Evolutionary conservation across 2,113 vertebrate species (phyloP).

Genomic region (Lanius collurio): DNA sequence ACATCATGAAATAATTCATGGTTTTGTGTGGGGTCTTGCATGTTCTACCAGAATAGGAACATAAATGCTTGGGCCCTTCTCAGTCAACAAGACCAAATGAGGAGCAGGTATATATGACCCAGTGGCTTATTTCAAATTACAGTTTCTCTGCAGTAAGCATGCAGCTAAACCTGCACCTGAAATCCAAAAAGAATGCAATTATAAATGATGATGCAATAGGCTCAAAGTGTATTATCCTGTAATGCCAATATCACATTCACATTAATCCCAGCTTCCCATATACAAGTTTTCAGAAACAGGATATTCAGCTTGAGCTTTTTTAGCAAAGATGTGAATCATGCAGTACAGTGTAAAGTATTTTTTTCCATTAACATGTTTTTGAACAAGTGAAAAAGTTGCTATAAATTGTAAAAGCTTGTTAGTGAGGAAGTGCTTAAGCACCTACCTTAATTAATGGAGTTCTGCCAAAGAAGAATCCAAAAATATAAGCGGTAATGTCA

Average conservation of each 20-base stretch:
- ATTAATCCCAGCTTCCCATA: background rate
- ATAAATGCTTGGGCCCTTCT: background rate
- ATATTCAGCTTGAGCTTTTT: background rate
- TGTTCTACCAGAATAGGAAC: background rate
- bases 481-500: conserved; percentile 95
- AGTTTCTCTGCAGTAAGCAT: background rate
- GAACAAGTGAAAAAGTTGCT: background rate
- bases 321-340: background rate
- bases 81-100: background rate
- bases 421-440: background rate
- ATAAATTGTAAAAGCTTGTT: background rate
- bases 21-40: background rate
- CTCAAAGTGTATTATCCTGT: background rate
- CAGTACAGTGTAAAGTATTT: background rate
- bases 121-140: background rate
- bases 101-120: background rate
- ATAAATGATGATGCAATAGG: background rate
- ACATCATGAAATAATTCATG: background rate
- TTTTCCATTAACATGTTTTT: background rate
- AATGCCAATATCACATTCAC: background rate
- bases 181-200: background rate
- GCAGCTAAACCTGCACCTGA: background rate
- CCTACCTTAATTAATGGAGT: conserved; percentile 96
- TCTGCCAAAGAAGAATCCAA: conserved; percentile 98
- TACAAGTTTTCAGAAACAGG: background rate